Conservation (phyloP, 2,113 vertebrate species). For the Fulmarus glacialis region DNA sequence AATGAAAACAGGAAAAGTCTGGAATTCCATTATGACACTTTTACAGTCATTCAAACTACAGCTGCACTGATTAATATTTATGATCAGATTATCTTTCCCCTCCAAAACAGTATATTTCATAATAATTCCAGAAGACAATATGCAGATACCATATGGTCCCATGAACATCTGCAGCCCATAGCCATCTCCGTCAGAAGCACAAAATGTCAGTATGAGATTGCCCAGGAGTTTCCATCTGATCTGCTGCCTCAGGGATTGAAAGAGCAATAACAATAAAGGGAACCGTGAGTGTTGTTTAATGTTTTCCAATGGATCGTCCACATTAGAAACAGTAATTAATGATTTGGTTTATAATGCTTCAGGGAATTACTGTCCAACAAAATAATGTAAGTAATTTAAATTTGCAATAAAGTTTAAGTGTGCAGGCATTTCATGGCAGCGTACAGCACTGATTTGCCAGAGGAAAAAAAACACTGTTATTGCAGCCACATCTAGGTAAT, state of each 20-base stretch:
- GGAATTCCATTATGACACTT: constrained; percentile 3
- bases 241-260: constrained; percentile 10
- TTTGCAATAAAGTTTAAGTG: constrained; percentile 68
- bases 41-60: not conserved
- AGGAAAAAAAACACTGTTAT: constrained; percentile 44
- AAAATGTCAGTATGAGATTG: not conserved
- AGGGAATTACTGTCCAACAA: constrained; percentile 70
- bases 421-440: constrained; percentile 52
- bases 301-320: constrained; percentile 55
- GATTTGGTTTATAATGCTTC: constrained; percentile 70
- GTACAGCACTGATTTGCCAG: constrained; percentile 57
- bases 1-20: not conserved
- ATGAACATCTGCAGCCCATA: constrained; percentile 44
- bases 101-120: not conserved
- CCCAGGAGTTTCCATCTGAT: constrained; percentile 40
- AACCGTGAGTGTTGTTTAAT: constrained; percentile 61
- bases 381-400: constrained; percentile 74
- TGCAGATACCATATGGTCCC: constrained; percentile 45
- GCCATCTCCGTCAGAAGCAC: constrained; percentile 15
- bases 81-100: not conserved
- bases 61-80: constrained; percentile 26
- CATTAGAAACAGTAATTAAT: constrained; percentile 73
- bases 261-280: constrained; percentile 46
- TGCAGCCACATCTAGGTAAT: constrained; percentile 58
- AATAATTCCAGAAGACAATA: constrained; percentile 41